Evolutionary conservation across 2,888 invertebrate species (phyloP), one percentile per base, ranked within the genome.

Genomic region (Apotomis betuletana): DNA sequence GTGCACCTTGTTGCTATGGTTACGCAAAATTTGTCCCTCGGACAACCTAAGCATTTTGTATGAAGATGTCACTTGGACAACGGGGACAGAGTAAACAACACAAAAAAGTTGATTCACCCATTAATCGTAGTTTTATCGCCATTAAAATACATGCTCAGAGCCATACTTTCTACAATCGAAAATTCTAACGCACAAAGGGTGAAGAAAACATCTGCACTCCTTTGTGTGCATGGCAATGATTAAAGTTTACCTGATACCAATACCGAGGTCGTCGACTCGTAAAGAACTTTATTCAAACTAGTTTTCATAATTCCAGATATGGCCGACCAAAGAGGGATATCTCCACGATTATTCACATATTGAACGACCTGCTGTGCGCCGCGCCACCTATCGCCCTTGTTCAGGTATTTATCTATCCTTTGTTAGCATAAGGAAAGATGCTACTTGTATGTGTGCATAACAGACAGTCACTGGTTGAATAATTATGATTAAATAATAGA

Each of bases 301-400:
- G 10, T 58, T 44, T 70, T 69, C 70, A 70, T 8, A 64, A 67
- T 90, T 92, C 74, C 89, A 94, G 95, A 81, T 96, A 96, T 83
- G 98, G 98, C 10, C 95, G 97, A 79, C 98, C 98, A 64, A 97
- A 98, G 85, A 95, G 98, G 75, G 98, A 98, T 90, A 98, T 98
- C 82, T 97, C 97, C 72, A 99, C 98, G 60, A 98, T 99, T 77
- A 98, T 98, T 79, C 98, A 99, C 89, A 98, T 99, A 89, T 93
- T 99, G 78, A 98, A 98, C 89, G 99, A 98, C 91, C 94, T 98
- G 81, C 93, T 98, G 75, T 98, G 98, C 87, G 98, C 98, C 44
- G 96, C 97, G 67, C 97, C 96, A 4, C 95, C 96, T 74, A 94
- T 95, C 57, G 90, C 94, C 27, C 89, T 94, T 58, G 88, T 94